phyloP scores from a whole-genome alignment of 2,888 invertebrate species.

The Eutolmus rufibarbis region DNA sequence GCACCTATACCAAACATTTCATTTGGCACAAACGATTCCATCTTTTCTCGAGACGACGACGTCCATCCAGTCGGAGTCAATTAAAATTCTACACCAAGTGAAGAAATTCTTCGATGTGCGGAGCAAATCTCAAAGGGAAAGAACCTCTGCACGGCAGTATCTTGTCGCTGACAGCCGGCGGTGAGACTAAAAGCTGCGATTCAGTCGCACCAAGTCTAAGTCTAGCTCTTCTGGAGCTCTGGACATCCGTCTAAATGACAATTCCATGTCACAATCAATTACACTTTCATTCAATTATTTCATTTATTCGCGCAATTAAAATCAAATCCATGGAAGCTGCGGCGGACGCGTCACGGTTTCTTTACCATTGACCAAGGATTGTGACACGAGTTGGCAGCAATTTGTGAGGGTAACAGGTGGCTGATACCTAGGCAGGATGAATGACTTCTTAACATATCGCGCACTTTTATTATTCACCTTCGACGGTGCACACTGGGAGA shows the following conservation, averaged over 20 bases:
- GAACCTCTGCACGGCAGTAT: not conserved
- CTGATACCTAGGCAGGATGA: constrained; percentile 1
- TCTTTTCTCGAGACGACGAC: constrained; percentile 2
- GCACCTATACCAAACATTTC: constrained; percentile 10
- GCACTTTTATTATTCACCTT: constrained; percentile 5
- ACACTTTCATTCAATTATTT: constrained; percentile 47
- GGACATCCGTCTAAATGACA: constrained; percentile 44
- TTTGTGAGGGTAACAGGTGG: constrained; percentile 27
- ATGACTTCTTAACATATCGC: constrained; percentile 24
- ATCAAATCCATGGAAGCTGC: constrained; percentile 32
- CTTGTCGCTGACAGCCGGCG: not conserved
- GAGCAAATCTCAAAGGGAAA: constrained; percentile 7
- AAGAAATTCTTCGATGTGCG: constrained; percentile 27
- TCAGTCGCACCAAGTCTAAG: not conserved
- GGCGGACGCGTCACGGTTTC: constrained; percentile 13
- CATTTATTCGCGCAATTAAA: constrained; percentile 45
- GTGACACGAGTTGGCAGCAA: constrained; percentile 25
- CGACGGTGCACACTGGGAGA: not conserved
- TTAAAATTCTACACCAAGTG: constrained; percentile 46
- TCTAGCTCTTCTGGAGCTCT: not conserved
- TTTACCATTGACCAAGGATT: not conserved
- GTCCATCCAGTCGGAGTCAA: constrained; percentile 40
- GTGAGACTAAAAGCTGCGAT: not conserved
- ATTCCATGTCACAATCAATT: constrained; percentile 46
- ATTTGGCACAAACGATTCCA: constrained; percentile 38